Evolutionary conservation across 2,888 invertebrate species (phyloP).

Genomic region (Lamellibrachia satsuma): DNA sequence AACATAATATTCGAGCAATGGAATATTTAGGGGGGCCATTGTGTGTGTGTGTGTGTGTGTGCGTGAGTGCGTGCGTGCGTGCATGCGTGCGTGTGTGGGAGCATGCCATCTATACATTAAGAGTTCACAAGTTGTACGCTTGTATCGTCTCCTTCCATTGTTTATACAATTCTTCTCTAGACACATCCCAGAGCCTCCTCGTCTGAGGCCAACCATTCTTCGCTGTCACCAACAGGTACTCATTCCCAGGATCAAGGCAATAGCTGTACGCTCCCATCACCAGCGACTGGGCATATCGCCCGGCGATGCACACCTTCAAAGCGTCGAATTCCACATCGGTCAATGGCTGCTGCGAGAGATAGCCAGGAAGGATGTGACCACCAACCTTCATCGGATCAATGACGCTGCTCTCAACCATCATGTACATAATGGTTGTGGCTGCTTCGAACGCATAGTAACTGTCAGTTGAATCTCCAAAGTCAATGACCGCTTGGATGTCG

Average conservation of each 20-base stretch:
- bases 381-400: slow-evolving; percentile 62
- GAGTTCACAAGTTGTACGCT: not conserved
- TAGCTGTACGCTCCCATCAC: slow-evolving; percentile 81
- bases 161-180: slow-evolving; percentile 40
- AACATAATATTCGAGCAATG: too few species aligned
- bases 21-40: too few species aligned
- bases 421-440: slow-evolving; percentile 82
- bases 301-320: slow-evolving; percentile 79
- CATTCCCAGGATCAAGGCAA: slow-evolving; percentile 79
- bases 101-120: too few species aligned
- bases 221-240: slow-evolving; percentile 77
- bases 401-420: slow-evolving; percentile 76
- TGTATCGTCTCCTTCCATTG: slow-evolving; percentile 41
- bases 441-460: slow-evolving; percentile 82
- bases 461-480: slow-evolving; percentile 84
- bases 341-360: slow-evolving; percentile 73
- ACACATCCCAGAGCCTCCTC: slow-evolving; percentile 48
- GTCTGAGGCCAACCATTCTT: slow-evolving; percentile 55
- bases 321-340: slow-evolving; percentile 74
- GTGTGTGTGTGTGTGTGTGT: too few species aligned
- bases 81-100: too few species aligned
- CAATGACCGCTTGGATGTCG: slow-evolving; percentile 78
- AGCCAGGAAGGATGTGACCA: slow-evolving; percentile 79
- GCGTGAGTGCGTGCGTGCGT: too few species aligned
- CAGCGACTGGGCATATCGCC: slow-evolving; percentile 85